Evolutionary conservation across 64 coral and sea anemone genomes (phyloP).

Genomic region (Trachythela sp.): DNA sequence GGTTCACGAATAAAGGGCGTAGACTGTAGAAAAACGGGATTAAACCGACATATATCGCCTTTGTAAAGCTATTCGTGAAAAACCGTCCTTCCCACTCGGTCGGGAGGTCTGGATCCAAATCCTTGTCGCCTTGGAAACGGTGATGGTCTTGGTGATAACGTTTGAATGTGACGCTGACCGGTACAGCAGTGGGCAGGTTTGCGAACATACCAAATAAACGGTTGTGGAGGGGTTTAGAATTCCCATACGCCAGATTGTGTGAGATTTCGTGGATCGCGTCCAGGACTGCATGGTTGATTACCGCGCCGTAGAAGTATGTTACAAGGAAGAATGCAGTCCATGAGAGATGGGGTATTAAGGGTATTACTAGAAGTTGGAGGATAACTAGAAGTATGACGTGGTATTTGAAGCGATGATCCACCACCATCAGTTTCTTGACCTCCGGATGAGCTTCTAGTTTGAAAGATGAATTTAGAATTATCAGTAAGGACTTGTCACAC

Average conservation of each 20-base stretch:
- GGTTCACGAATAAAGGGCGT: slow-evolving; percentile 50
- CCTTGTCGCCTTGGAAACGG: slow-evolving; percentile 62
- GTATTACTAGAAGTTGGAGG: slow-evolving; percentile 38
- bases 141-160: slow-evolving; percentile 64
- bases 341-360: slow-evolving; percentile 37
- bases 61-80: slow-evolving; percentile 48
- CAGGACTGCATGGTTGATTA: slow-evolving; percentile 48
- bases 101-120: slow-evolving; percentile 61
- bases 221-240: slow-evolving; percentile 46
- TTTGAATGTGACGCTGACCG: slow-evolving; percentile 58
- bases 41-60: slow-evolving; percentile 48
- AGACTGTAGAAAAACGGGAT: slow-evolving; percentile 53
- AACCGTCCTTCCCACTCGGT: slow-evolving; percentile 50
- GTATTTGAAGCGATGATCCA: slow-evolving; percentile 62
- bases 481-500: too few species aligned
- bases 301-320: slow-evolving; percentile 47
- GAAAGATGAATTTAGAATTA: neutral
- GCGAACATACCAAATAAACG: slow-evolving; percentile 58
- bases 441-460: slow-evolving; percentile 59
- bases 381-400: slow-evolving; percentile 38
- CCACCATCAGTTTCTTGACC: slow-evolving; percentile 67
- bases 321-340: slow-evolving; percentile 41
- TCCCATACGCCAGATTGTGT: slow-evolving; percentile 64
- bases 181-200: slow-evolving; percentile 54
- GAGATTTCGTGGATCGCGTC: slow-evolving; percentile 63